Evolutionary conservation across 2,797 vertebrate genomes (phyloP), one percentile per base, ranked within the genome.

Genomic region (Paratrypauchen microcephalus): DNA sequence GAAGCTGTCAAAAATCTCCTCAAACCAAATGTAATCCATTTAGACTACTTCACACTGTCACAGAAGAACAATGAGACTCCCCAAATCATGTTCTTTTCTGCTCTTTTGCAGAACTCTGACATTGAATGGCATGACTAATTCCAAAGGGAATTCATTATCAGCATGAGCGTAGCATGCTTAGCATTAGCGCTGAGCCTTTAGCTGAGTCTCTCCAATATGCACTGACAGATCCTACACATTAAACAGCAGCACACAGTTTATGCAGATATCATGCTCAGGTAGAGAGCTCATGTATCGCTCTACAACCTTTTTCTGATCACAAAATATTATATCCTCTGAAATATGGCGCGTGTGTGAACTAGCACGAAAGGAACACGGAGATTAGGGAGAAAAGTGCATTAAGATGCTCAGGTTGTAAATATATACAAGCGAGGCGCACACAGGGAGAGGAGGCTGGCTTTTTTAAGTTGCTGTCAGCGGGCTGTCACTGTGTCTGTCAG

Each of bases 401-500:
- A 88, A 76, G 83, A 83, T 86, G 85, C 87, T 68, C n/a, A 0
- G 66, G 78, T 75, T 86, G 89, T 87, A 86, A 88, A 91, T 87
- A 85, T 81, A 83, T 89, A 86, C 75, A 72, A 73, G 76, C 75
- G 45, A 73, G 73, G 68, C 71, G 73, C 74, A 71, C 36, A 75
- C 81, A 65, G 77, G 56, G 66, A 68, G 73, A 77, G 86, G 75
- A 79, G 73, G 73, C 81, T 79, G 76, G 87, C 75, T 86, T 89
- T 89, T 66, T 90, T 88, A 91, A 90, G 87, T 86, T 84, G 86
- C 88, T 90, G 91, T 93, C 91, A 92, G 88, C 77, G 57, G 48
- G 83, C 92, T 92, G 92, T 92, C 92, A 90, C 88, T 18, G 79
- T 87, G 89, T 91, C 90, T 92, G 92, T 92, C 92, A 93, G 91